These are phyloP conservation scores for Carduelis carduelis DNA, from an alignment of 2,797 vertebrate species.

Conservation along the genomic window DNA sequence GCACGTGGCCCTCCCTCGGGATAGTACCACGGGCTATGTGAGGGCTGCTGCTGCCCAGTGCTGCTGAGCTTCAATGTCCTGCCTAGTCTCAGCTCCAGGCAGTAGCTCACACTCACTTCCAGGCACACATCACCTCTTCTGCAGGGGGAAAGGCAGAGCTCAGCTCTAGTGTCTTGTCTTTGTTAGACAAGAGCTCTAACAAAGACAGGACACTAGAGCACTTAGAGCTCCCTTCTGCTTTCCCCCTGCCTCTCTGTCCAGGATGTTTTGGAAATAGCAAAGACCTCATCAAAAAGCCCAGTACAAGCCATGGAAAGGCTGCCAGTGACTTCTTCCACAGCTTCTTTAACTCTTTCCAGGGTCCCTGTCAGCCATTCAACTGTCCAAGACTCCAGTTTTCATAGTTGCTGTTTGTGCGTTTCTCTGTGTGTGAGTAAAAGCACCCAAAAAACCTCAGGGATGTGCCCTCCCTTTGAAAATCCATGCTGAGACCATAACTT, in stretches of 20 bases:
- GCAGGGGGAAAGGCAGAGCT: accelerated
- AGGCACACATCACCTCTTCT: neutral
- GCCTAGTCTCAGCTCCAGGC: neutral
- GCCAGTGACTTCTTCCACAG: neutral
- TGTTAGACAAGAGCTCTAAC: neutral
- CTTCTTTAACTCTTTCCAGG: neutral
- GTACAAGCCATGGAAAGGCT: neutral
- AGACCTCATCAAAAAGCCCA: neutral
- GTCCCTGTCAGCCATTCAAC: neutral
- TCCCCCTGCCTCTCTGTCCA: neutral
- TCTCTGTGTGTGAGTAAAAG: neutral
- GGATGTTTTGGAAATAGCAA: neutral
- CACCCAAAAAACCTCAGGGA: neutral
- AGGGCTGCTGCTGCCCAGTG: neutral
- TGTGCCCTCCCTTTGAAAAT: neutral
- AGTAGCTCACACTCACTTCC: neutral
- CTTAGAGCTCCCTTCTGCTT: neutral
- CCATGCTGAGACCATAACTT: neutral
- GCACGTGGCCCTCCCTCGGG: accelerated
- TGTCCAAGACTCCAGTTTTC: neutral
- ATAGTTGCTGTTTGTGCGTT: neutral
- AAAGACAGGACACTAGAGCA: neutral
- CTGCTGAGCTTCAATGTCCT: neutral
- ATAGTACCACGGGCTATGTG: accelerated
- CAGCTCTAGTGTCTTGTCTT: neutral